phyloP scores from a whole-genome alignment of 2,888 invertebrate genomes.

The Plagodis pulveraria region DNA sequence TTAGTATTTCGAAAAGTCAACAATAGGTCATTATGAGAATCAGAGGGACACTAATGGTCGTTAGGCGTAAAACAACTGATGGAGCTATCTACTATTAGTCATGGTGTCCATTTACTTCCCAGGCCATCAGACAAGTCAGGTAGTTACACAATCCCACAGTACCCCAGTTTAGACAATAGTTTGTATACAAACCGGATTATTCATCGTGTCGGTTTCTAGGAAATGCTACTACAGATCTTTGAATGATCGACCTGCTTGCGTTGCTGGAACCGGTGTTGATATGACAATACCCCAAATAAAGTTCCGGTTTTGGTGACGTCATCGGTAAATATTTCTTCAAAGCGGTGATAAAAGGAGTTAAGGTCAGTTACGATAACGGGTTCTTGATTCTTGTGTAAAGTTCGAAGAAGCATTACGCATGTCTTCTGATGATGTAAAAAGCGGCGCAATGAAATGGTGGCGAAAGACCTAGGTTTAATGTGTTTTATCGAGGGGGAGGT shows the following conservation, averaged over 20 bases:
- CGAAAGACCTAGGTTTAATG: background rate
- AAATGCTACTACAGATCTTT: slow-evolving; percentile 42
- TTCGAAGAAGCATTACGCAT: slow-evolving; percentile 12
- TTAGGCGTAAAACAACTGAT: background rate
- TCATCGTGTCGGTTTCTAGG: slow-evolving; percentile 36
- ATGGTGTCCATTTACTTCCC: slow-evolving; percentile 11
- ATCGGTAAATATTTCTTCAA: slow-evolving; percentile 16
- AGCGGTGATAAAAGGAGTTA: background rate
- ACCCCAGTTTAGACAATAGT: slow-evolving; percentile 11
- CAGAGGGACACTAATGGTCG: slow-evolving; percentile 4
- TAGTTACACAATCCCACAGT: slow-evolving; percentile 18
- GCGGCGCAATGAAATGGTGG: slow-evolving; percentile 4
- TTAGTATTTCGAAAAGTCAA: background rate
- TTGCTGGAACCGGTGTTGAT: slow-evolving; percentile 19
- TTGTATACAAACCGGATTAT: slow-evolving; percentile 13
- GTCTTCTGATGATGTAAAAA: background rate
- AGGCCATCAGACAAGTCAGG: slow-evolving; percentile 6
- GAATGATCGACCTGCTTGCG: slow-evolving; percentile 40
- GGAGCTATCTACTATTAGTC: slow-evolving; percentile 11
- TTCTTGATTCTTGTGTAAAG: slow-evolving; percentile 2
- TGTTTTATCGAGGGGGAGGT: no score
- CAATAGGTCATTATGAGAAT: background rate
- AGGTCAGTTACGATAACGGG: slow-evolving; percentile 15
- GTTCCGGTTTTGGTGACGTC: slow-evolving; percentile 45
- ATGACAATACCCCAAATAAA: slow-evolving; percentile 34